Conservation (phyloP, 2,888 invertebrate species). For the Sphinx pinastri region DNA sequence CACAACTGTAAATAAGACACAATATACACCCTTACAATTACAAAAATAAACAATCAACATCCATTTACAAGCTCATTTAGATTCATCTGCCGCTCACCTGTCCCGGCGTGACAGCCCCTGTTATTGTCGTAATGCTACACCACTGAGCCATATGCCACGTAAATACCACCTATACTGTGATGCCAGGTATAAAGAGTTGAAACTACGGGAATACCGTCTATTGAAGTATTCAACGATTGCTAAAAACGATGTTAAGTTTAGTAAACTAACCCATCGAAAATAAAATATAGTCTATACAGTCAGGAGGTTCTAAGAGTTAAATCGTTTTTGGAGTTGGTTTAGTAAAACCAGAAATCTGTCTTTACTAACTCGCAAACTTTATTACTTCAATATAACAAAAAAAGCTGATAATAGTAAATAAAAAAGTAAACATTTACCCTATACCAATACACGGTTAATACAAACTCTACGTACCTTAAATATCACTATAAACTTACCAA, state of each 20-base stretch:
- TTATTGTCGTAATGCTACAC: conserved; percentile 11
- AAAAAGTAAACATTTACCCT: too few relatives aligned
- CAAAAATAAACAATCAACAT: not conserved
- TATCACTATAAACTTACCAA: not conserved
- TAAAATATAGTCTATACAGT: too few relatives aligned
- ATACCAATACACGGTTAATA: too few relatives aligned
- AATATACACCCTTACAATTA: not conserved
- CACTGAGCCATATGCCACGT: not conserved
- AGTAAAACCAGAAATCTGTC: too few relatives aligned
- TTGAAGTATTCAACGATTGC: not conserved
- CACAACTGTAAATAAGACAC: not conserved
- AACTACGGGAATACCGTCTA: not conserved
- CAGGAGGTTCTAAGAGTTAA: not conserved
- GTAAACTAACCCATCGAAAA: too few relatives aligned
- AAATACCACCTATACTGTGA: not conserved
- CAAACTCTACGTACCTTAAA: too few relatives aligned
- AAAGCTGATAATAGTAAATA: too few relatives aligned
- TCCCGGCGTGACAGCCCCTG: conserved; percentile 7
- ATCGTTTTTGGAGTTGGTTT: not conserved
- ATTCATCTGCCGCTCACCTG: conserved; percentile 19
- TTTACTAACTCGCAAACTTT: too few relatives aligned
- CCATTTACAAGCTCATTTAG: not conserved
- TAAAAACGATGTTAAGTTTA: too few relatives aligned
- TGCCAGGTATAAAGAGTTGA: not conserved
- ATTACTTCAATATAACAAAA: too few relatives aligned